phyloP scores from a whole-genome alignment of 2,797 vertebrate species.

The Hapalemur alaotrensis region DNA sequence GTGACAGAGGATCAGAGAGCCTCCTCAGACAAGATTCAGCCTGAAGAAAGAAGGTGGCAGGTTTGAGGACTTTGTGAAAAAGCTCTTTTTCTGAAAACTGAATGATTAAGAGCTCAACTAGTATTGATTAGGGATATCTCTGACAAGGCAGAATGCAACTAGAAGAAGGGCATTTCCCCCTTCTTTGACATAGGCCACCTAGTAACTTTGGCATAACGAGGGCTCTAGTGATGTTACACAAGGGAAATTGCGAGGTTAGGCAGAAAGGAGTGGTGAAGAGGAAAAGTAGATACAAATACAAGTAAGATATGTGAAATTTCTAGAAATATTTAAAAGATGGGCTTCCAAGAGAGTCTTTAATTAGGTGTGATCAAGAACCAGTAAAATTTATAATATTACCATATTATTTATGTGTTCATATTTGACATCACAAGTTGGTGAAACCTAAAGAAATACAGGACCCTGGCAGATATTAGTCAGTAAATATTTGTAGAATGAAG shows the following conservation, averaged over 20 bases:
- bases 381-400: neutral
- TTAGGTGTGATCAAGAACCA: neutral
- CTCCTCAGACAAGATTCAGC: neutral
- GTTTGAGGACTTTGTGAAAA: neutral
- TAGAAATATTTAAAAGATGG: neutral
- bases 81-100: neutral
- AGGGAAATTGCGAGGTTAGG: neutral
- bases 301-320: neutral
- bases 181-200: neutral
- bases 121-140: neutral
- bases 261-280: neutral
- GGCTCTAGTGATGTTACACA: neutral
- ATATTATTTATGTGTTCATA: neutral
- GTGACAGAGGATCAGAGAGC: neutral
- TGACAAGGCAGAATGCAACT: neutral
- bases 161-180: neutral
- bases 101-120: neutral
- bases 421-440: neutral
- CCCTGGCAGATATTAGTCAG: neutral
- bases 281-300: neutral
- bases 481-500: neutral
- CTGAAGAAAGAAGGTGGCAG: neutral
- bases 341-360: neutral
- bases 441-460: neutral
- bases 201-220: neutral